These are phyloP conservation scores for Chionodraco myersi DNA, from an alignment of 2,113 vertebrate genomes.

Conservation along the genomic window DNA sequence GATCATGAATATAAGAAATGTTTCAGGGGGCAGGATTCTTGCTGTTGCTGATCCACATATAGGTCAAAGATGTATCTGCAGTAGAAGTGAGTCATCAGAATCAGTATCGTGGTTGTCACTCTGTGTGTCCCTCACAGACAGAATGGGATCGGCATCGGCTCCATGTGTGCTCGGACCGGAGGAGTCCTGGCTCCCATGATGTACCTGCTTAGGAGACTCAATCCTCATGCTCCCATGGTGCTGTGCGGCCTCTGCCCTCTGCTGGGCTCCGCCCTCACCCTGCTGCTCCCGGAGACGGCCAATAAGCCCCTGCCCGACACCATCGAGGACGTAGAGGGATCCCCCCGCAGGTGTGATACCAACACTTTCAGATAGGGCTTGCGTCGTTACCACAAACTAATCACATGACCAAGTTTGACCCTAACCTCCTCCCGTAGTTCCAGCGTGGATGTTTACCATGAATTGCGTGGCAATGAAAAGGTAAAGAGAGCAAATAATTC, in stretches of 20 bases:
- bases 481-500: too few relatives aligned
- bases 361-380: not conserved
- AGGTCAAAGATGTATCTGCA: too few relatives aligned
- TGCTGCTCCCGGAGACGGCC: constrained; percentile 80
- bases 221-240: constrained; percentile 74
- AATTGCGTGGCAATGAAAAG: too few relatives aligned
- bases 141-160: constrained; percentile 79
- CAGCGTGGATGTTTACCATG: too few relatives aligned
- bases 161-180: constrained; percentile 78
- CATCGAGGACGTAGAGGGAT: constrained; percentile 70
- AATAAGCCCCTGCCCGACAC: constrained; percentile 77
- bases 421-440: too few relatives aligned
- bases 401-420: too few relatives aligned
- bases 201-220: constrained; percentile 61
- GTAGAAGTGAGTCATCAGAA: too few relatives aligned
- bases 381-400: too few relatives aligned
- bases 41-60: not conserved
- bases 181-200: constrained; percentile 78
- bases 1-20: too few relatives aligned
- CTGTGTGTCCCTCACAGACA: constrained; percentile 61
- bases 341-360: constrained; percentile 51
- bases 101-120: too few relatives aligned
- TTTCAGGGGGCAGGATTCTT: too few relatives aligned
- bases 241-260: constrained; percentile 78
- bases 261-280: constrained; percentile 71